A percentile compares a stretch with the other conserved stretches of the same genome.
These are phyloP conservation scores for Hemichromis elongatus DNA, from an alignment of 2,113 vertebrate species.

Conservation along the genomic window DNA sequence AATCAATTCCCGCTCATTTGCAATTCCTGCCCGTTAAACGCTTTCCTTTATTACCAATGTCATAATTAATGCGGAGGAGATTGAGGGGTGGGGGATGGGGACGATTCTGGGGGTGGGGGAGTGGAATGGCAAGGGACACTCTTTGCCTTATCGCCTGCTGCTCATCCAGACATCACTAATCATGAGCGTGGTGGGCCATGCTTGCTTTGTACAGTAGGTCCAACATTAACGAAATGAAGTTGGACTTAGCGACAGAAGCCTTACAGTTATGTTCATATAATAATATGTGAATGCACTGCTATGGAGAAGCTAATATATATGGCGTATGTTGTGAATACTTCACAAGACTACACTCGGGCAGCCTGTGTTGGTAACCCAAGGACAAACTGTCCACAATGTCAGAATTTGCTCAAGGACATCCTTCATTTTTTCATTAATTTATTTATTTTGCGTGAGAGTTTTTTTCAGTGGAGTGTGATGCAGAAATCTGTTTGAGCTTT, in stretches of 20 bases:
- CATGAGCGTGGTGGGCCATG: neutral
- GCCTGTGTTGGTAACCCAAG: neutral
- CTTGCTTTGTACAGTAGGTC: neutral
- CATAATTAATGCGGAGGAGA: slow-evolving; percentile 32
- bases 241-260: neutral
- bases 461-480: neutral
- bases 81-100: neutral
- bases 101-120: neutral
- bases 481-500: neutral
- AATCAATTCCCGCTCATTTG: slow-evolving; percentile 46
- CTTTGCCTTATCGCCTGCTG: neutral
- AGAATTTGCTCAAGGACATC: neutral
- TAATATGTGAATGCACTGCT: neutral
- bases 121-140: neutral
- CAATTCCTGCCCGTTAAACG: slow-evolving; percentile 42
- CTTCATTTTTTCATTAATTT: fast-evolving
- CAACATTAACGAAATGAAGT: neutral
- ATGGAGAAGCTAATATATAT: neutral
- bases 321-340: neutral
- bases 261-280: neutral
- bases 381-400: neutral
- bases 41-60: slow-evolving; percentile 36
- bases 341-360: neutral
- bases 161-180: neutral
- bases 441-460: neutral